Conservation (phyloP, 1,140 invertebrate species). For the Cyphomyrmex costatus region DNA sequence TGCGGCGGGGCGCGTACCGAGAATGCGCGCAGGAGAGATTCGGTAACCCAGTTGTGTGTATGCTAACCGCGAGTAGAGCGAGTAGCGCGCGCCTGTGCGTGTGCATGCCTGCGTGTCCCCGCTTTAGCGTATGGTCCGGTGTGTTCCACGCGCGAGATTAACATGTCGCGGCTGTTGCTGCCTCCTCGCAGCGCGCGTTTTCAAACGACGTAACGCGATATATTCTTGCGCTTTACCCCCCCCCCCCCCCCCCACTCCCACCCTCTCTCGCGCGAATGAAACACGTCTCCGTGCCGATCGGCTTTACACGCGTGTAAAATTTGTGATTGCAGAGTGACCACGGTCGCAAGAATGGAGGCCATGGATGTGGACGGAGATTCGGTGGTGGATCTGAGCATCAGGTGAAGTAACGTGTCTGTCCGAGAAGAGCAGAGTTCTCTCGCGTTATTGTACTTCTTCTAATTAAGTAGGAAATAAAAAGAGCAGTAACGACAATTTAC, state of each 20-base stretch:
- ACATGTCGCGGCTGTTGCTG: not conserved
- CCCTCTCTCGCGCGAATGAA: not conserved
- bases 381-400: slow-evolving; percentile 92
- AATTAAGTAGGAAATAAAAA: not conserved
- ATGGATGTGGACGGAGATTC: slow-evolving; percentile 89
- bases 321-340: slow-evolving; percentile 64
- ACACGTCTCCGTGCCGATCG: slow-evolving; percentile 52
- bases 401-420: slow-evolving; percentile 85
- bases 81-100: not conserved
- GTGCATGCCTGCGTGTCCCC: not conserved
- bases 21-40: slow-evolving; percentile 63
- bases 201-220: not conserved
- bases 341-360: slow-evolving; percentile 87
- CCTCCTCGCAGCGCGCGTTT: slow-evolving; percentile 23
- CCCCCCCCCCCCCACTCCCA: no score
- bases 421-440: not conserved
- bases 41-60: slow-evolving; percentile 69
- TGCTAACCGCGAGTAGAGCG: slow-evolving; percentile 19
- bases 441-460: not conserved
- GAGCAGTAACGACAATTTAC: not conserved
- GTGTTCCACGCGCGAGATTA: not conserved
- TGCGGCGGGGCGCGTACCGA: slow-evolving; percentile 35
- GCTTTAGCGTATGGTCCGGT: not conserved
- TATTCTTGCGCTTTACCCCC: not conserved
- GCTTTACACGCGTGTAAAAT: slow-evolving; percentile 30